Evolutionary conservation across 2,113 vertebrate species (phyloP).

Genomic region (Otocyon megalotis): DNA sequence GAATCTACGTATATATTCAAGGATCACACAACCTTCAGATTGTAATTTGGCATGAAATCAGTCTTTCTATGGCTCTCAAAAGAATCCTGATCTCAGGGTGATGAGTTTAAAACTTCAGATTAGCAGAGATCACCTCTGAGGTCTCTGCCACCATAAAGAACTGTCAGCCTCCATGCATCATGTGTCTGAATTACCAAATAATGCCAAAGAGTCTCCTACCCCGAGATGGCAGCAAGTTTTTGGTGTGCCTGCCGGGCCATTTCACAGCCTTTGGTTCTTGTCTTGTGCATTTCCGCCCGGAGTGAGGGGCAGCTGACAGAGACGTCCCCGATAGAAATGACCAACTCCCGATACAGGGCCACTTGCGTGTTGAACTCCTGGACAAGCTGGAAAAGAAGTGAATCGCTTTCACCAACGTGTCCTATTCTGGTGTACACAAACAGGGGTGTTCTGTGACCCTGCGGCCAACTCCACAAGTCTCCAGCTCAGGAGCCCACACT

Average conservation of each 20-base stretch:
- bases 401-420: conserved; percentile 72
- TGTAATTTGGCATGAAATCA: background rate
- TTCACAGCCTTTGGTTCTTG: conserved; percentile 95
- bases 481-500: background rate
- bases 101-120: background rate
- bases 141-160: background rate
- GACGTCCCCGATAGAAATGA: conserved; percentile 98
- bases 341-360: conserved; percentile 97
- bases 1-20: background rate
- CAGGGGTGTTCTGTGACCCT: background rate
- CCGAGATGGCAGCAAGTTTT: conserved; percentile 96
- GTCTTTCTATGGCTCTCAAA: background rate
- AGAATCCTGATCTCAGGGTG: background rate
- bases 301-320: conserved; percentile 93
- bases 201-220: conserved; percentile 89
- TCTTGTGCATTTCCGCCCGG: conserved; percentile 94
- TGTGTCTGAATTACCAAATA: conserved; percentile 42
- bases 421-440: background rate
- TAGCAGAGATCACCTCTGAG: background rate
- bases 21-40: background rate
- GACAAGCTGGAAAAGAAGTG: conserved; percentile 93
- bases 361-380: conserved; percentile 99
- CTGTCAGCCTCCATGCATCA: background rate
- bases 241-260: conserved; percentile 96
- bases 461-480: background rate